These are phyloP conservation scores for Pachypanchax playfairii DNA, from an alignment of 2,113 vertebrate genomes.

Conservation along the genomic window DNA sequence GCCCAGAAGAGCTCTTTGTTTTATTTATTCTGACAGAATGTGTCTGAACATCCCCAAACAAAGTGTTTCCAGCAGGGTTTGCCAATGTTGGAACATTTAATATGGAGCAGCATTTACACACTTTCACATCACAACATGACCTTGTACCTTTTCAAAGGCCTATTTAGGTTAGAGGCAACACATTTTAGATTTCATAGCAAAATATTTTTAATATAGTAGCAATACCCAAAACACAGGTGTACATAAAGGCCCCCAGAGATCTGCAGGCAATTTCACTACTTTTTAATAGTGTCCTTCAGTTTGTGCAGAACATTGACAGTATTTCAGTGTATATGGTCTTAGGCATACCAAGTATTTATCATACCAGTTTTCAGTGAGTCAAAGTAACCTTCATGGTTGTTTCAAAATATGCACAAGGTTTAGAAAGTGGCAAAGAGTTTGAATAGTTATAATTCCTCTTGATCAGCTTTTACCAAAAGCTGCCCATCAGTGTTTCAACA, in stretches of 20 bases:
- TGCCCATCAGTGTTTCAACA: too few relatives aligned
- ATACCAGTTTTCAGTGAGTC: too few relatives aligned
- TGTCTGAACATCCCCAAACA: background rate
- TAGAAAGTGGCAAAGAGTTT: too few relatives aligned
- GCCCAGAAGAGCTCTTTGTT: background rate
- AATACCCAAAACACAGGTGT: constrained; percentile 10
- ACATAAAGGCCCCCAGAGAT: constrained; percentile 15
- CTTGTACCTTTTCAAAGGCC: background rate
- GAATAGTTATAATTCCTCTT: too few relatives aligned
- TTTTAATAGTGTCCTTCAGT: constrained; percentile 4
- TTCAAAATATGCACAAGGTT: background rate
- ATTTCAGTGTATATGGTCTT: constrained; percentile 9
- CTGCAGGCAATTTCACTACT: constrained; percentile 28
- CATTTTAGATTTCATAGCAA: background rate
- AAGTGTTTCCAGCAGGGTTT: background rate
- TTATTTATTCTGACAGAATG: background rate
- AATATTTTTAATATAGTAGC: background rate
- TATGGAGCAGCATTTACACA: background rate
- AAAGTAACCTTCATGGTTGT: too few relatives aligned
- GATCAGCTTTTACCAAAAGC: too few relatives aligned
- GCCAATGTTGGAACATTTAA: background rate
- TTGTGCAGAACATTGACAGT: constrained; percentile 2
- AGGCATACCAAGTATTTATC: background rate
- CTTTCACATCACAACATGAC: constrained; percentile 14
- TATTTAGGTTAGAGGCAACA: background rate